A percentile compares a stretch with the other conserved stretches of the same genome.
These are phyloP conservation scores for Lepidonotus clava DNA, from an alignment of 2,888 invertebrate genomes.

Conservation along the genomic window DNA sequence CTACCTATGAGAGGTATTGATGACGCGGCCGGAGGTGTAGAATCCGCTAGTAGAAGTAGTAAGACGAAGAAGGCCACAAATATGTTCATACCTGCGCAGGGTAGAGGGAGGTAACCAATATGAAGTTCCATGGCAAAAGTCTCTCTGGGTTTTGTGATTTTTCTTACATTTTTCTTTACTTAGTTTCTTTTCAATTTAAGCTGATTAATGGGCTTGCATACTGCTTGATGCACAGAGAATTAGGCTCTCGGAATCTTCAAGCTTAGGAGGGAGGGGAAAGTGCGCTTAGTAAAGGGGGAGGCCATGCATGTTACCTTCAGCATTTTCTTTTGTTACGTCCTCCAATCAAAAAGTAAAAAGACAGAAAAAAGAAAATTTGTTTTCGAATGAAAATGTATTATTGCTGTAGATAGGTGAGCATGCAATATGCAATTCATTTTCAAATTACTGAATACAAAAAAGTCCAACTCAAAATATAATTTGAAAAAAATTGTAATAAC, in stretches of 20 bases:
- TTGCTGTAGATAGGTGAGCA: background rate
- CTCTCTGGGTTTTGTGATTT: background rate
- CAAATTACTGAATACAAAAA: background rate
- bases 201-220: background rate
- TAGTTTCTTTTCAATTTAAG: background rate
- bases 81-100: constrained; percentile 69
- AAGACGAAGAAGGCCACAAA: constrained; percentile 72
- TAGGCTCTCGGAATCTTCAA: too few species aligned
- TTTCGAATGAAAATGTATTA: too few species aligned
- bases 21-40: constrained; percentile 70
- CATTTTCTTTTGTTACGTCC: too few species aligned
- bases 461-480: background rate
- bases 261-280: too few species aligned
- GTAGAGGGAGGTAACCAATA: constrained; percentile 43
- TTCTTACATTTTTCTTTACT: background rate
- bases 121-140: constrained; percentile 34
- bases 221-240: too few species aligned
- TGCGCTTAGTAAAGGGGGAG: too few species aligned
- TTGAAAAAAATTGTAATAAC: background rate
- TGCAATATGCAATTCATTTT: background rate
- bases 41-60: constrained; percentile 69
- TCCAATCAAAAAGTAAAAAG: too few species aligned
- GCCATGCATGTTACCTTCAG: too few species aligned
- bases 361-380: too few species aligned
- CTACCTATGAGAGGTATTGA: constrained; percentile 71